phyloP scores from a whole-genome alignment of 1,140 invertebrate species.

The Magallana gigas region DNA sequence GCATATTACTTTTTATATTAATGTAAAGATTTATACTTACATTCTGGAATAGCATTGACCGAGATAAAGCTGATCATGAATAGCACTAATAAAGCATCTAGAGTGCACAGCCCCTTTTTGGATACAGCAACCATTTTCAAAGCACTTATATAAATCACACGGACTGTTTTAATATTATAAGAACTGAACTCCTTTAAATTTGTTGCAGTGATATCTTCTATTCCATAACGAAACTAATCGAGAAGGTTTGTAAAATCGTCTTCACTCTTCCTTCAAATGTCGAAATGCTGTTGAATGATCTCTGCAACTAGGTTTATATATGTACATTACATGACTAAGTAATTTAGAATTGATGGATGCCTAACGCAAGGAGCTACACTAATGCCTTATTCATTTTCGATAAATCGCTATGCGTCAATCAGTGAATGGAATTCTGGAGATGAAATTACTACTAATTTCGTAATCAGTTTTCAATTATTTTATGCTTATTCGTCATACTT shows the following conservation, averaged over 20 bases:
- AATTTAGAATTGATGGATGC: constrained; percentile 18
- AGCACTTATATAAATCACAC: background rate
- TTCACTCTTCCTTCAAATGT: background rate
- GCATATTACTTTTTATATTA: background rate
- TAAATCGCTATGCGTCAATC: constrained; percentile 4
- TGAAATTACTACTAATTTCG: constrained; percentile 1
- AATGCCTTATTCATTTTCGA: constrained; percentile 25
- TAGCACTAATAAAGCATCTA: constrained; percentile 15
- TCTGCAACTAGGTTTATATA: background rate
- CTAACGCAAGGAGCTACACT: constrained; percentile 15
- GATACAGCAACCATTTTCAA: constrained; percentile 6
- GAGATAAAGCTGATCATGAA: background rate
- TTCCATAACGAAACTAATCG: constrained; percentile 13
- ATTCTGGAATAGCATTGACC: constrained; percentile 11
- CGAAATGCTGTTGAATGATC: background rate
- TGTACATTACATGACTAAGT: constrained; percentile 13
- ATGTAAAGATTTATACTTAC: background rate
- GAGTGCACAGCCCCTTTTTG: background rate
- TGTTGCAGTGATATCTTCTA: background rate
- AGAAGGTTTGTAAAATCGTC: background rate
- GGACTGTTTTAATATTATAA: too few relatives aligned
- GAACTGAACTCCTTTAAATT: too few relatives aligned
- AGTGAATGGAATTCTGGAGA: constrained; percentile 23
- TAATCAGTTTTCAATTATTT: constrained; percentile 17
- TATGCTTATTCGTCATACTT: constrained; percentile 18